Evolutionary conservation across 2,797 vertebrate species (phyloP), one percentile per base, ranked within the genome.

Genomic region (Euthynnus affinis): DNA sequence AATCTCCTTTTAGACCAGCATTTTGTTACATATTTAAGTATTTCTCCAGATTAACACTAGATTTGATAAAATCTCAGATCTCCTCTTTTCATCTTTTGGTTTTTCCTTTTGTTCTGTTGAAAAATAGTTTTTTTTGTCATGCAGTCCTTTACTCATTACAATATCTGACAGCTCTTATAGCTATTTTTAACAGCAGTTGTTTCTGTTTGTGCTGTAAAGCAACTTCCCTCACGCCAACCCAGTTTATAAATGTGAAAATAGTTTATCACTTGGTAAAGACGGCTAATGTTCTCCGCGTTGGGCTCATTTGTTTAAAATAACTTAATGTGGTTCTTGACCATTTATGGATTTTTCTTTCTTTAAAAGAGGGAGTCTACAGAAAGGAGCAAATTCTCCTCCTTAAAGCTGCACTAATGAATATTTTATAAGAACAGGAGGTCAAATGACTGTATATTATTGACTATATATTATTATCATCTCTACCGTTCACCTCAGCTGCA

Each of bases 81-180:
- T n/a, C 25, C 17, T 42, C 23, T 57, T 48, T 18, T 48, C 6
- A 48, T 18, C 46, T 29, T 10, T 4, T 58, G 49, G 2, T 56
- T 40, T 62, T 63, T 3, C n/a, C 40, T 40, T 34, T 18, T 78
- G 44, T 44, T 71, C 42, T 64, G 42, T 9, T 57, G 29, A 67
- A 72, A 66, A 29, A 18, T 14, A 15, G n/a, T n/a, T n/a, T n/a
- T 53, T 55, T 27, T 17, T 27, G 29, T 6, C 15, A 56, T 56
- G 53, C 53, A 27, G 10, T 55, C 13, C 15, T 55, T 14, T 27
- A 29, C 14, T 29, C 25, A 14, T 37, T 46, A 7, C 18, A 29
- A 2, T 18, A 1, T 37, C 55, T 52, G 59, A 71, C 6, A 13
- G 61, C 48, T 18, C 55, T 17, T 4, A 17, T 23, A 56, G 42